Conservation (phyloP, 35 echinoderm and acorn worm species). For the Heliocidaris tuberculata region DNA sequence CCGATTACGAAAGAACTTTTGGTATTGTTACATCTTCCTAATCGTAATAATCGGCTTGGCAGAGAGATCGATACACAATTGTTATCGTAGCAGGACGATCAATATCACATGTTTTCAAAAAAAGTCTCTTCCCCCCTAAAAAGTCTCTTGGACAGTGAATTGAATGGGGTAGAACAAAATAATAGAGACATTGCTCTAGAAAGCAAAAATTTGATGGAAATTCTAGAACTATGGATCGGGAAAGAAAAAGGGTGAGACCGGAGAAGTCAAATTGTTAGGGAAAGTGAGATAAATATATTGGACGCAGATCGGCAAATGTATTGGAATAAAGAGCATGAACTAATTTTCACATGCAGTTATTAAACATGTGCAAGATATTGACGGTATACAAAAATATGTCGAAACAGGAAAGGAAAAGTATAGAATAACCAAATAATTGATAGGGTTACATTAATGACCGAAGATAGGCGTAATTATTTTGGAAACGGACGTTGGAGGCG, state of each 20-base stretch:
- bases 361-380: no score
- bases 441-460: no score
- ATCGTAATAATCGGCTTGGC: slow-evolving; percentile 1
- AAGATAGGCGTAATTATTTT: no score
- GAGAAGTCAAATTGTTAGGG: no score
- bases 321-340: not conserved
- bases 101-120: slow-evolving; percentile 1
- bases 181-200: not conserved
- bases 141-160: not conserved
- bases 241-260: not conserved
- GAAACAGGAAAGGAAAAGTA: no score
- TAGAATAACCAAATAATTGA: no score
- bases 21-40: not conserved
- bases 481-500: no score
- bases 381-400: no score
- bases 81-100: not conserved
- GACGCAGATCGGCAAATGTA: not conserved
- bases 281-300: no score
- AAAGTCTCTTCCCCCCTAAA: not conserved
- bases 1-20: not conserved
- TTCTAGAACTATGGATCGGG: not conserved
- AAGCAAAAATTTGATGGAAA: not conserved
- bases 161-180: not conserved
- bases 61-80: not conserved
- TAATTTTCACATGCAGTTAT: no score